Percentiles rank a stretch among this genome's conserved stretches.
These are phyloP conservation scores for Anser brachyrhynchus DNA, from an alignment of 2,113 vertebrate species.

Conservation along the genomic window DNA sequence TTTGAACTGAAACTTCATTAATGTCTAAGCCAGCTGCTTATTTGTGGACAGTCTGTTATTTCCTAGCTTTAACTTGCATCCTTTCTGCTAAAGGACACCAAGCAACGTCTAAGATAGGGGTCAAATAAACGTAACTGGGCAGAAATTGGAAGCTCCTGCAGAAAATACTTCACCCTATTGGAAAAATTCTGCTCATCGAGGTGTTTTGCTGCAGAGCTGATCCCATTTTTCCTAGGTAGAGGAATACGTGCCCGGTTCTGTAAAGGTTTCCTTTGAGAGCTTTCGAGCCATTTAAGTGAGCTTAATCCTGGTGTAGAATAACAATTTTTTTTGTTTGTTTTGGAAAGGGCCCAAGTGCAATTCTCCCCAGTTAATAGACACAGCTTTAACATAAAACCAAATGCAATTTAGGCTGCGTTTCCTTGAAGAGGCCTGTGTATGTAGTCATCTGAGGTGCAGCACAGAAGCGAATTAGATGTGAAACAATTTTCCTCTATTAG, in stretches of 20 bases:
- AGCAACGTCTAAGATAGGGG: fast-evolving
- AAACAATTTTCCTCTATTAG: not conserved
- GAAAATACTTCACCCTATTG: not conserved
- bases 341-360: not conserved
- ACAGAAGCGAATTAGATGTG: not conserved
- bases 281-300: not conserved
- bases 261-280: not conserved
- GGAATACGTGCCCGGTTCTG: not conserved
- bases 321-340: not conserved
- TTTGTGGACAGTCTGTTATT: not conserved
- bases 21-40: not conserved
- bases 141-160: not conserved
- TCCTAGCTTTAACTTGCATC: not conserved
- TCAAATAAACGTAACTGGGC: fast-evolving
- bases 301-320: not conserved
- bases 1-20: not conserved
- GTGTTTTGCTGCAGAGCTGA: not conserved
- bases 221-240: not conserved
- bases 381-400: not conserved
- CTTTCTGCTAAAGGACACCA: not conserved
- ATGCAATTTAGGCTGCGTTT: fast-evolving
- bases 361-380: not conserved
- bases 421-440: not conserved
- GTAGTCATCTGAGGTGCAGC: not conserved
- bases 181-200: not conserved